Evolutionary conservation across 2,888 invertebrate genomes (phyloP).

Genomic region (Metopia argyrocephala): DNA sequence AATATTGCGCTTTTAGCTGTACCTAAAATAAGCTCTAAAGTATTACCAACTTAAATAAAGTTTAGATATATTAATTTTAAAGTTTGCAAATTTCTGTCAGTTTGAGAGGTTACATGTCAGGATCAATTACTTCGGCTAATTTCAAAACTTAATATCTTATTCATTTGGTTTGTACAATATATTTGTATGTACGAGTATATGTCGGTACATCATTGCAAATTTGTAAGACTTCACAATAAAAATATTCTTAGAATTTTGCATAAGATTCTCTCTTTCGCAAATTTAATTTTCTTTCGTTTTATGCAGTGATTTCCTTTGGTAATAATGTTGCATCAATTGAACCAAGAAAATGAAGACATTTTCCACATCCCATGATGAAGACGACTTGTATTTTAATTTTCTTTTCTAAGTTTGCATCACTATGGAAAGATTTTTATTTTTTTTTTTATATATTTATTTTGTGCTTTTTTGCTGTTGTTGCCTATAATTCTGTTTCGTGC

Average conservation of each 20-base stretch:
- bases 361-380: conserved; percentile 27
- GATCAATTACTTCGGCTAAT: no score
- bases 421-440: not conserved
- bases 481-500: no score
- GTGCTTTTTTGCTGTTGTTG: no score
- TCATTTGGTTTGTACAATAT: not conserved
- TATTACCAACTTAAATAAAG: no score
- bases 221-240: not conserved
- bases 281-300: not conserved
- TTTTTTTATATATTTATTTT: no score
- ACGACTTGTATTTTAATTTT: conserved; percentile 33
- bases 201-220: not conserved
- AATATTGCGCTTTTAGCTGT: no score
- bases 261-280: conserved; percentile 1
- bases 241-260: conserved; percentile 34
- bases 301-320: conserved; percentile 40
- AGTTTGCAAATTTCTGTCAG: not conserved
- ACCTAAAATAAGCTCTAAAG: no score
- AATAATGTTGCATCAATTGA: conserved; percentile 39
- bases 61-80: not conserved
- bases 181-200: not conserved
- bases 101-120: no score
- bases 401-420: not conserved
- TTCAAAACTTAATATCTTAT: no score
- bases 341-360: conserved; percentile 37